Evolutionary conservation across 2,888 invertebrate species (phyloP).

Genomic region (Hyposoter dolosus): DNA sequence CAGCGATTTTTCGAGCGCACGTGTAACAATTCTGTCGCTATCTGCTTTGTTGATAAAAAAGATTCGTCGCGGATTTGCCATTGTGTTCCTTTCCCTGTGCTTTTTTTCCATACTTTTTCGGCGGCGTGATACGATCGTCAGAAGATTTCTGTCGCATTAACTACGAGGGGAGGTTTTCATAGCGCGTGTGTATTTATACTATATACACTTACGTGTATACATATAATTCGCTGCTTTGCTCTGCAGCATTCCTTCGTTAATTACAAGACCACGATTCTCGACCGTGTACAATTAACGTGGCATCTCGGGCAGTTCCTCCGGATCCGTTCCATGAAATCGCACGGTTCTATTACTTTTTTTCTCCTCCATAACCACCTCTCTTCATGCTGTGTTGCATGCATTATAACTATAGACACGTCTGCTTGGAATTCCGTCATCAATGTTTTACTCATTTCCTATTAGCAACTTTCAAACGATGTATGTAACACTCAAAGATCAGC

Average conservation of each 20-base stretch:
- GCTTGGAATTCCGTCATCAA: conserved; percentile 39
- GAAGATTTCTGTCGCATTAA: conserved; percentile 16
- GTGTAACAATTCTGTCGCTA: conserved; percentile 22
- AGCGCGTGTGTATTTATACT: conserved; percentile 25
- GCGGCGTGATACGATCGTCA: conserved; percentile 38
- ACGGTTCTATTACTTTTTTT: conserved; percentile 43
- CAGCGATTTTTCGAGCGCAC: conserved; percentile 35
- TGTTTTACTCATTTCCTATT: not conserved
- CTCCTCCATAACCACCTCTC: not conserved
- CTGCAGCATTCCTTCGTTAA: conserved; percentile 71
- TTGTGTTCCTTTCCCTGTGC: not conserved
- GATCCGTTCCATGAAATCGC: conserved; percentile 67
- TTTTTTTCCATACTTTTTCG: conserved; percentile 30
- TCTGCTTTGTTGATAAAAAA: conserved; percentile 18
- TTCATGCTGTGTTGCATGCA: not conserved
- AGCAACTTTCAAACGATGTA: not conserved
- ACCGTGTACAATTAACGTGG: conserved; percentile 72
- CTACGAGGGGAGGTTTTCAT: conserved; percentile 23
- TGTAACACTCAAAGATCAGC: not conserved
- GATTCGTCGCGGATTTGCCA: conserved; percentile 30
- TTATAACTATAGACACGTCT: conserved; percentile 15
- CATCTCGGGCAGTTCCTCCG: conserved; percentile 66
- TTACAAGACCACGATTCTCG: conserved; percentile 70
- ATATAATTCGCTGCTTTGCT: conserved; percentile 12
- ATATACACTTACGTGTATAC: not conserved